These are phyloP conservation scores for Apostichopus japonicus DNA, from an alignment of 35 echinoderm and acorn worm species.

Conservation along the genomic window DNA sequence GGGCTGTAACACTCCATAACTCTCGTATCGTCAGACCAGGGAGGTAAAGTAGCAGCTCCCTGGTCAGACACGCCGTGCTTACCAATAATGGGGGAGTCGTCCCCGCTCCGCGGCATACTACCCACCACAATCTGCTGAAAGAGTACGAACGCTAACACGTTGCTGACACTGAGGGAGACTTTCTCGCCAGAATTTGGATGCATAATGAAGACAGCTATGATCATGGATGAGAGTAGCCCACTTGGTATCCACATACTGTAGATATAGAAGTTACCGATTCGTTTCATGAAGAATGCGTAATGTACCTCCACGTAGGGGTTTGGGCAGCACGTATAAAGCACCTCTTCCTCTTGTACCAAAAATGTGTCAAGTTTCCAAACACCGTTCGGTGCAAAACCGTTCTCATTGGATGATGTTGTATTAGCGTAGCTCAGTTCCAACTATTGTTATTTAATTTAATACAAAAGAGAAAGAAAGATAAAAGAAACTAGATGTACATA, in stretches of 20 bases:
- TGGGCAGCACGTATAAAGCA: conserved; percentile 12
- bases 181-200: conserved; percentile 69
- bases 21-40: too few relatives aligned
- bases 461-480: too few relatives aligned
- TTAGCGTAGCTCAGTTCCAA: neutral
- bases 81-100: conserved; percentile 62
- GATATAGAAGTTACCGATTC: conserved; percentile 54
- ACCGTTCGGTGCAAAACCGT: conserved; percentile 37
- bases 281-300: conserved; percentile 42
- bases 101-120: conserved; percentile 65
- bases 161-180: conserved; percentile 68
- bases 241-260: conserved; percentile 56
- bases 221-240: conserved; percentile 49
- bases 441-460: neutral
- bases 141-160: conserved; percentile 64
- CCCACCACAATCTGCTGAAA: conserved; percentile 75
- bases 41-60: too few relatives aligned
- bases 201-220: conserved; percentile 52
- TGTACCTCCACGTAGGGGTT: conserved; percentile 45
- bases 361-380: conserved; percentile 23
- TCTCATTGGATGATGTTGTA: neutral
- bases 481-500: too few relatives aligned
- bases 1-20: too few relatives aligned
- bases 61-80: neutral
- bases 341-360: neutral